Percentiles rank a stretch among this genome's conserved stretches.
These are phyloP conservation scores for Hiodon alosoides DNA, from an alignment of 2,113 vertebrate genomes.

Conservation along the genomic window DNA sequence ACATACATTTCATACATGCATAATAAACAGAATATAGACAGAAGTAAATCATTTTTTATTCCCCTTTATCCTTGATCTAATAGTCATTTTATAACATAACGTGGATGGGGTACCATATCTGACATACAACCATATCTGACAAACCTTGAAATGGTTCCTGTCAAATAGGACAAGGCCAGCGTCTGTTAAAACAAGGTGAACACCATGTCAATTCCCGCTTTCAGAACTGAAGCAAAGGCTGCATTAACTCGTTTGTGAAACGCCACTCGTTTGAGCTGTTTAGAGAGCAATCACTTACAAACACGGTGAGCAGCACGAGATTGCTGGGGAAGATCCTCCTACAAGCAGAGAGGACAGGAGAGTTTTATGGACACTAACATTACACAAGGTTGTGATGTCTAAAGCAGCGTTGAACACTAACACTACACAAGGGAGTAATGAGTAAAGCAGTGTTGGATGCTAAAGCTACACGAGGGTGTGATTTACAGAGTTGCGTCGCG, in stretches of 20 bases:
- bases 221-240: too few species aligned
- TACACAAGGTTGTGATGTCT: neutral
- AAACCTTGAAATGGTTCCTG: conserved; percentile 86
- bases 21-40: neutral
- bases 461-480: neutral
- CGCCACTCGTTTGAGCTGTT: too few species aligned
- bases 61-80: too few species aligned
- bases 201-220: too few species aligned
- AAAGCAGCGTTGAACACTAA: too few species aligned
- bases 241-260: too few species aligned
- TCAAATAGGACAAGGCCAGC: conserved; percentile 82
- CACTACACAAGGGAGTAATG: too few species aligned
- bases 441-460: too few species aligned
- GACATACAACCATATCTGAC: conserved; percentile 16
- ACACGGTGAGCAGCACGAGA: conserved; percentile 77
- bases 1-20: too few species aligned
- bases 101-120: too few species aligned
- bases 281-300: conserved; percentile 69
- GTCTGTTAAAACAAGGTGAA: conserved; percentile 62
- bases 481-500: neutral
- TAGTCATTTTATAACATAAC: too few species aligned
- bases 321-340: conserved; percentile 94
- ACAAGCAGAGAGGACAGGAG: conserved; percentile 17
- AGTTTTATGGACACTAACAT: neutral
- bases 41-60: neutral